A percentile compares a stretch with the other conserved stretches of the same genome.
Evolutionary conservation across 2,113 vertebrate species (phyloP).

Genomic region (Mirza zaza): DNA sequence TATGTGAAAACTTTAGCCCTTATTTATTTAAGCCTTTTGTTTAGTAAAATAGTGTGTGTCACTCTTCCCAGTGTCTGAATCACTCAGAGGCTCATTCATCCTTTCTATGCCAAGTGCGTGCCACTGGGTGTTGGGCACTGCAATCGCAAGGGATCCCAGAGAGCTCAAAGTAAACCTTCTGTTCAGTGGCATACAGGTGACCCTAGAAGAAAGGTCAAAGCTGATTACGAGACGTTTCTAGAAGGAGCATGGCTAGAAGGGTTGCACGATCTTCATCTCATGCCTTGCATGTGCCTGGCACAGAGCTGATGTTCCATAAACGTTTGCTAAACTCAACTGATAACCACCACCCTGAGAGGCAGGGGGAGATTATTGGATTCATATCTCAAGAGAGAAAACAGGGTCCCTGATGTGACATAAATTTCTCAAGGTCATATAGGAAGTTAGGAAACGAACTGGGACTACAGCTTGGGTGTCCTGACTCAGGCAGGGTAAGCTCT

Average conservation of each 20-base stretch:
- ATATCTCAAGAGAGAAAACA: constrained; percentile 22
- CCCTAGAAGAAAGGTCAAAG: background rate
- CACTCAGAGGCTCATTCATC: background rate
- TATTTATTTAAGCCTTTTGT: background rate
- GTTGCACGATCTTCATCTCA: background rate
- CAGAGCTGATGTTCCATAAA: background rate
- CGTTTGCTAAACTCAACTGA: background rate
- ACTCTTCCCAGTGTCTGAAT: background rate
- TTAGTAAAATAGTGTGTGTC: background rate
- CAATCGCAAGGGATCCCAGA: background rate
- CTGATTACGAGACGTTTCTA: background rate
- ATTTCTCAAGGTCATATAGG: background rate
- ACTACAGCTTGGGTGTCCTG: background rate
- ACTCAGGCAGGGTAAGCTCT: background rate
- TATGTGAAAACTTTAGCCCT: background rate
- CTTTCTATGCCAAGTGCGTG: background rate
- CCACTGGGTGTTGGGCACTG: background rate
- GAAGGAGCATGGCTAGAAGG: background rate
- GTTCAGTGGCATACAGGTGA: background rate
- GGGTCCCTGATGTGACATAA: background rate
- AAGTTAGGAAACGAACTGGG: constrained; percentile 1
- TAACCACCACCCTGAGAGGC: background rate
- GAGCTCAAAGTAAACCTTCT: background rate
- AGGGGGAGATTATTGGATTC: background rate
- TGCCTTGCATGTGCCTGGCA: background rate